phyloP scores from a whole-genome alignment of 2,113 vertebrate species.

The Chionodraco myersi region DNA sequence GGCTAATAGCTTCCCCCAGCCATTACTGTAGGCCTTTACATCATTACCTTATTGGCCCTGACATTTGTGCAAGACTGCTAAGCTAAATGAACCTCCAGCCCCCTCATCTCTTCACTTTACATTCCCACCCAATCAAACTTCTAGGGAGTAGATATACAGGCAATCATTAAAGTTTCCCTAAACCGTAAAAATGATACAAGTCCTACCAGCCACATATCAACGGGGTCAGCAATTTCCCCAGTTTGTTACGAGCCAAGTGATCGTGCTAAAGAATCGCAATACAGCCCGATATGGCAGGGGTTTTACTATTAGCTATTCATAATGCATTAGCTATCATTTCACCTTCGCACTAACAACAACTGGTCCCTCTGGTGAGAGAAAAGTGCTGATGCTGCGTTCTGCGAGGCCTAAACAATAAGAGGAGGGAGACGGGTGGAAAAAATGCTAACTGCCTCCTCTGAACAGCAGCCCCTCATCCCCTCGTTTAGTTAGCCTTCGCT shows the following conservation, averaged over 20 bases:
- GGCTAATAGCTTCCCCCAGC: constrained; percentile 56
- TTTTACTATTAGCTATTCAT: constrained; percentile 78
- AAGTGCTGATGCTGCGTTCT: constrained; percentile 68
- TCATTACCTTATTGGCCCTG: constrained; percentile 72
- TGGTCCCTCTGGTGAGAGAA: constrained; percentile 63
- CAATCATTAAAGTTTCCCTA: constrained; percentile 60
- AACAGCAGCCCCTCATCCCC: constrained; percentile 28
- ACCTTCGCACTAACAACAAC: constrained; percentile 70
- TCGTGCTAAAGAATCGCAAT: constrained; percentile 59
- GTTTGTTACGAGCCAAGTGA: constrained; percentile 60
- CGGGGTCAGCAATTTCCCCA: constrained; percentile 58
- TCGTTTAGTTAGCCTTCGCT: constrained; percentile 67
- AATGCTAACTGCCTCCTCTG: constrained; percentile 68
- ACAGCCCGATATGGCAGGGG: constrained; percentile 10
- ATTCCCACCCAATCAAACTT: constrained; percentile 50
- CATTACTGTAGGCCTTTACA: constrained; percentile 65
- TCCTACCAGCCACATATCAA: constrained; percentile 53
- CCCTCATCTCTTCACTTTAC: constrained; percentile 58
- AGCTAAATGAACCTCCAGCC: constrained; percentile 43
- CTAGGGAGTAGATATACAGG: constrained; percentile 50
- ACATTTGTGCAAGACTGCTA: constrained; percentile 62
- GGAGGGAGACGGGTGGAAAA: constrained; percentile 47
- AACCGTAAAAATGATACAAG: constrained; percentile 68
- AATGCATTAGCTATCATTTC: constrained; percentile 76
- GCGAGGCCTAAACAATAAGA: constrained; percentile 66